Evolutionary conservation across 2,888 invertebrate species (phyloP), one percentile per base, ranked within the genome.

Genomic region (Phyto melanocephala): DNA sequence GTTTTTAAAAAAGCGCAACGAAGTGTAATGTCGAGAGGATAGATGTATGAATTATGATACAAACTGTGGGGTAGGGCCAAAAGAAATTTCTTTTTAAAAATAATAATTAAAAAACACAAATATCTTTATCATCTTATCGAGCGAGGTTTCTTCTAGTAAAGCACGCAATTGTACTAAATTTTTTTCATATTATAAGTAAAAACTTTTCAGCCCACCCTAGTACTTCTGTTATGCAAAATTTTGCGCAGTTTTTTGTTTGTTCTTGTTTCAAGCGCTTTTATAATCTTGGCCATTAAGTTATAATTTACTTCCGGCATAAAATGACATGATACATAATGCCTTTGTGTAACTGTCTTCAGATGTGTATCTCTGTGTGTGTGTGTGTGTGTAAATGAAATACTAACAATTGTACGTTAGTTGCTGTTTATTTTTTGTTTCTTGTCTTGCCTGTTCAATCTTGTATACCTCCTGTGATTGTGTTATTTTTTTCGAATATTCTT

Each of bases 291-390:
- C 84, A 84, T 85, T 85, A 85, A 85, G 84, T 84, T 84, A 81
- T 84, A 85, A 85, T 84, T 84, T 84, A 85, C 85, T 85, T 85
- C 84, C 84, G 85, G 81, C 85, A 75, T 83, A 80, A 83, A 83
- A 79, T 83, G 84, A 83, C 81, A 84, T 65, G 78, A 72, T 83
- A 83, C 80, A 84, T 60, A 72, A 78, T 81, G 83, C 65, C 76
- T 67, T 76, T 80, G 74, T 81, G 77, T 81, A 75, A 80, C 77
- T 77, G 47, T 65, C 45, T 42, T 22, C 28, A 37, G 45, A 37
- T 37, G 11, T 52, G 17, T 52, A 35, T 50, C 40, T 5, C 6
- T 3, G 4, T 22, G 28, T 22, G 24, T 45, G 10, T 54, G 45
- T 62, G 22, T 47, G 56, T 54, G 2, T 47, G 11, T 35, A 6